Evolutionary conservation across 1,140 invertebrate genomes (phyloP).

Genomic region (Anastrepha obliqua): DNA sequence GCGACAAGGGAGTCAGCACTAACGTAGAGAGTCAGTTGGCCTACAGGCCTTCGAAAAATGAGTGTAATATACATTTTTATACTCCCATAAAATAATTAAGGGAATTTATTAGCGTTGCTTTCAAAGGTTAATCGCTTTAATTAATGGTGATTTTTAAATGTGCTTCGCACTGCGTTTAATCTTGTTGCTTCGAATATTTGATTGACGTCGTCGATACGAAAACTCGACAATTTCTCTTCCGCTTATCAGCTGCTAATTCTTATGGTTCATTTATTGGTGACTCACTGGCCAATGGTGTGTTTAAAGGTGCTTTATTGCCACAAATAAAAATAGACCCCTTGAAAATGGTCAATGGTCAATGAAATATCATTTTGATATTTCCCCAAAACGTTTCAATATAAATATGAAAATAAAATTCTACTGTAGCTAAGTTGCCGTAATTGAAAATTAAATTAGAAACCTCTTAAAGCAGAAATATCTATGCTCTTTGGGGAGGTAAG

Average conservation of each 20-base stretch:
- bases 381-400: too few species aligned
- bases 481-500: too few species aligned
- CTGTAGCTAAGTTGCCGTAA: too few species aligned
- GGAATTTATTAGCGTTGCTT: not conserved
- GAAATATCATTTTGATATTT: too few species aligned
- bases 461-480: too few species aligned
- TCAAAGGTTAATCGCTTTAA: constrained; percentile 31
- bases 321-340: not conserved
- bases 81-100: not conserved
- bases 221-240: not conserved
- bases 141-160: not conserved
- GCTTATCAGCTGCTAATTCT: not conserved
- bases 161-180: not conserved
- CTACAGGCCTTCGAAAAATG: too few species aligned
- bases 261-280: not conserved
- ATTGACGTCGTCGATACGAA: not conserved
- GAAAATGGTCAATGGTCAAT: not conserved
- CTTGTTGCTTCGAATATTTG: too few species aligned
- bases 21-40: too few species aligned
- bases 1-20: not conserved
- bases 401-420: too few species aligned
- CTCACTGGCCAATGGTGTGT: not conserved
- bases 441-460: too few species aligned
- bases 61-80: not conserved
- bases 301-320: not conserved